A percentile compares a stretch with the other conserved stretches of the same genome.
Conservation (phyloP, 2,797 vertebrate genomes). For the Pseudochromis fuscus region DNA sequence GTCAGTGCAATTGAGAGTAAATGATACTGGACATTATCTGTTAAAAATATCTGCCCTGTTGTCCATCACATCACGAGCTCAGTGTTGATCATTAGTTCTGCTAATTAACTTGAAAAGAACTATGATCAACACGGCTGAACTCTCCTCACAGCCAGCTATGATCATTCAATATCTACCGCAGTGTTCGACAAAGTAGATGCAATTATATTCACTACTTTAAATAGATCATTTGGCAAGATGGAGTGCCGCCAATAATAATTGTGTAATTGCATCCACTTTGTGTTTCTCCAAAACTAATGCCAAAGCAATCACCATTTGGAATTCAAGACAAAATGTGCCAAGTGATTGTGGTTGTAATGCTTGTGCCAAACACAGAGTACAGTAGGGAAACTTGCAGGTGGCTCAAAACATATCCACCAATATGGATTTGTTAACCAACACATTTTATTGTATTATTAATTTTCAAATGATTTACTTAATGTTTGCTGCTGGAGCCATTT, state of each 20-base stretch:
- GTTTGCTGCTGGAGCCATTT: constrained; percentile 45
- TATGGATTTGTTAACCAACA: background rate
- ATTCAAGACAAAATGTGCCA: constrained; percentile 27
- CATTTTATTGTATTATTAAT: no score
- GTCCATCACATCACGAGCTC: constrained; percentile 52
- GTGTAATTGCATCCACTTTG: constrained; percentile 69
- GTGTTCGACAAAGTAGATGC: constrained; percentile 64
- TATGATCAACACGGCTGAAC: constrained; percentile 61
- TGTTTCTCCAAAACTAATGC: constrained; percentile 44
- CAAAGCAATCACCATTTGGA: constrained; percentile 40
- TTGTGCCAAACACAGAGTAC: constrained; percentile 60
- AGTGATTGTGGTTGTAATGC: constrained; percentile 32
- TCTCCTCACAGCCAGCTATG: constrained; percentile 57
- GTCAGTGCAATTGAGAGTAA: constrained; percentile 10
- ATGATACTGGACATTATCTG: constrained; percentile 27
- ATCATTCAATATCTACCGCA: constrained; percentile 44
- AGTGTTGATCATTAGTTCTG: constrained; percentile 70
- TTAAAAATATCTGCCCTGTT: constrained; percentile 25
- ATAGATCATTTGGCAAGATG: constrained; percentile 31
- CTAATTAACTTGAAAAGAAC: constrained; percentile 54
- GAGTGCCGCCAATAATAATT: constrained; percentile 22
- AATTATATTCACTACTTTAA: constrained; percentile 46
- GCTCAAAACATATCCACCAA: background rate
- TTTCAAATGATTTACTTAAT: constrained; percentile 17
- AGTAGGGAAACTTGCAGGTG: constrained; percentile 3